Evolutionary conservation across 2,797 vertebrate genomes (phyloP), one percentile per base, ranked within the genome.

Genomic region (Oreochromis mossambicus): DNA sequence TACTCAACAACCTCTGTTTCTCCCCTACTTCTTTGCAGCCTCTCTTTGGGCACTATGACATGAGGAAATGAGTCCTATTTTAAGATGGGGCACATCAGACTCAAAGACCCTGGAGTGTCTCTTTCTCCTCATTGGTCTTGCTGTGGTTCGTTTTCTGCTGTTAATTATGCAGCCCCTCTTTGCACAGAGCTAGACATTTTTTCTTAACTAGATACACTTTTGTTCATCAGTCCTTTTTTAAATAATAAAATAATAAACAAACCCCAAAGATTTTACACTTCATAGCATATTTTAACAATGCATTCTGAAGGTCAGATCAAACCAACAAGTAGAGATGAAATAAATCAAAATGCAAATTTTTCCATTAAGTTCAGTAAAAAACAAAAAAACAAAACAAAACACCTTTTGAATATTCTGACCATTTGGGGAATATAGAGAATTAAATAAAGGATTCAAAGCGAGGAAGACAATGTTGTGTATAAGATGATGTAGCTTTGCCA

Each of bases 1-100:
- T 63, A 29, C 76, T 85, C 80, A 80, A 51, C 77, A 73, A 7
- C 58, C 66, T 83, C 77, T 13, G 21, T 26, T 61, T 55, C 80
- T 54, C 63, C 32, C 21, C 63, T 4, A n/a, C 61, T 19, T 38
- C 36, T 61, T 10, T 56, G 8, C 36, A 43, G 80, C 32, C 76
- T 81, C 68, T 84, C 8, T 58, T 48, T 19, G 21, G 43, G 9
- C 52, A 14, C 61, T 10, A 21, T 17, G 56, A 52, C 24, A 70
- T 7, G 41, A 86, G 54, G 63, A 85, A 78, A 83, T 29, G 4
- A 86, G 80, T 84, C 43, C 79, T 90, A 83, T 83, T 91, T 91
- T 63, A 87, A 78, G 55, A 76, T 7, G 3, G 21, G 43, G 11
- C 68, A 50, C 17, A 10, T 32, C 43, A 50, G 56, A 54, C 43